Evolutionary conservation across 2,888 invertebrate genomes (phyloP).

Genomic region (Ectropis crepuscularia): DNA sequence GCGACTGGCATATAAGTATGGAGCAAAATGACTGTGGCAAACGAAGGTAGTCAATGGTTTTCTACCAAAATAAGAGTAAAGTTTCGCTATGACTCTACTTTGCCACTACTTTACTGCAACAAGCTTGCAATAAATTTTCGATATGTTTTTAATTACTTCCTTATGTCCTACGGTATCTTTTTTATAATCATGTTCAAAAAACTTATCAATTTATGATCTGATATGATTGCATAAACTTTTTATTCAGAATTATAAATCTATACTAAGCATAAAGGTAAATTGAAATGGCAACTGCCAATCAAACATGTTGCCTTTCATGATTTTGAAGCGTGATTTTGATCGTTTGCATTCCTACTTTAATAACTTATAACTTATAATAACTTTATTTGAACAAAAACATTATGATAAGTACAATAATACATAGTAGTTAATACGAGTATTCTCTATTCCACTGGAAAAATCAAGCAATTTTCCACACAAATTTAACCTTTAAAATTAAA

Average conservation of each 20-base stretch:
- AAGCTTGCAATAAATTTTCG: conserved; percentile 62
- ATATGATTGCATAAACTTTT: not conserved
- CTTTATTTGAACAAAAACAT: no score
- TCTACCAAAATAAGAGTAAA: conserved; percentile 76
- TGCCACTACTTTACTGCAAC: conserved; percentile 74
- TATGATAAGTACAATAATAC: no score
- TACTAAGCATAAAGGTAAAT: no score
- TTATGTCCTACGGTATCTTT: conserved; percentile 15
- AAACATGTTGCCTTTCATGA: no score
- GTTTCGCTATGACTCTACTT: conserved; percentile 84
- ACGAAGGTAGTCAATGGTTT: conserved; percentile 62
- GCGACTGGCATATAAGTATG: conserved; percentile 62
- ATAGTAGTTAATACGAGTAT: no score
- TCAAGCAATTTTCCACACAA: no score
- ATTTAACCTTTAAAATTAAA: no score
- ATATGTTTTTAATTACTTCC: conserved; percentile 10
- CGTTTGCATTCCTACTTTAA: no score
- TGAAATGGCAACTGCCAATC: no score
- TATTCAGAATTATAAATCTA: not conserved
- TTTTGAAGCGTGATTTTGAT: no score
- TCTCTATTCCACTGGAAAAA: no score
- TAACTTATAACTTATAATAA: no score
- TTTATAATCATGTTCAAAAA: conserved; percentile 6
- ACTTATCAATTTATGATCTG: conserved; percentile 2
- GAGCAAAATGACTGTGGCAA: conserved; percentile 73